Conservation (phyloP, 2,113 vertebrate species). For the Neodon shergylaensis region DNA sequence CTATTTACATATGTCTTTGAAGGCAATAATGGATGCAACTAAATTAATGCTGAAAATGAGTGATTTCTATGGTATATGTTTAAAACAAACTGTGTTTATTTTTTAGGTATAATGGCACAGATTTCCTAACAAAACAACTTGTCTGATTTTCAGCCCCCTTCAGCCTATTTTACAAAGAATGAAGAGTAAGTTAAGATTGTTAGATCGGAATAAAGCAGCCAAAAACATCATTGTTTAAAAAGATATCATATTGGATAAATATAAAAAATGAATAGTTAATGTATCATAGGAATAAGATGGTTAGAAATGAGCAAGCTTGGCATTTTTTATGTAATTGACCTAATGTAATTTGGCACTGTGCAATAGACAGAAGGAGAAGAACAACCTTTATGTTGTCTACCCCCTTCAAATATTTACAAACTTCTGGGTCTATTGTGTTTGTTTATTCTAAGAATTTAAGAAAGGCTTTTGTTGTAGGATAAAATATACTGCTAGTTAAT, state of each 20-base stretch:
- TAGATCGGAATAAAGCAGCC: background rate
- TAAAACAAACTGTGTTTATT: background rate
- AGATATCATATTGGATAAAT: background rate
- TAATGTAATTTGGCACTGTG: background rate
- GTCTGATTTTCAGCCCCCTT: background rate
- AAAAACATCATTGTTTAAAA: background rate
- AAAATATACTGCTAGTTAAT: constrained; percentile 12
- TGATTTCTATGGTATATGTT: background rate
- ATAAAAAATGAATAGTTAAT: background rate
- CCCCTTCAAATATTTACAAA: background rate
- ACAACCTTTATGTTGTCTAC: background rate
- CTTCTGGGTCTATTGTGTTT: background rate
- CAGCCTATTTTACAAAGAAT: background rate
- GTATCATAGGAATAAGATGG: background rate
- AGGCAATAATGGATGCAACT: background rate
- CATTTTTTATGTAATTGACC: background rate
- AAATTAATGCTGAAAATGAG: background rate
- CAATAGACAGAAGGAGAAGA: background rate
- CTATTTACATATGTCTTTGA: background rate
- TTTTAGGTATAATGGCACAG: background rate
- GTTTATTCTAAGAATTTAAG: background rate
- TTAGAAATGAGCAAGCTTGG: background rate
- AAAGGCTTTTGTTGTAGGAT: background rate
- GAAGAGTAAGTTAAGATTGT: background rate
- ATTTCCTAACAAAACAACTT: background rate